phyloP scores from a whole-genome alignment of 2,113 vertebrate genomes.

The Beaufortia kweichowensis region DNA sequence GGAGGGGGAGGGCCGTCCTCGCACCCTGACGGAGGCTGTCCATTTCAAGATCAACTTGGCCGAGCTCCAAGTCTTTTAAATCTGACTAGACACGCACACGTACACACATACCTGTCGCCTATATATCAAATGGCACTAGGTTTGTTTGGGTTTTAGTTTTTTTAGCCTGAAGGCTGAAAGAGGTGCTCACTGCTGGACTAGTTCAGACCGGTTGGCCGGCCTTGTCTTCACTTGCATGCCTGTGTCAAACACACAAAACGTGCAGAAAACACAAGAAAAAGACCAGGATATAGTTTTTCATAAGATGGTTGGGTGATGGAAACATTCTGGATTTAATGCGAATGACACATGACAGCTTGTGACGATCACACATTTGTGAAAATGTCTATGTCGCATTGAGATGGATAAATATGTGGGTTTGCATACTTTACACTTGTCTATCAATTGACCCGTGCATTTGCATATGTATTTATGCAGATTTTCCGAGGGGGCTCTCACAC shows the following conservation, averaged over 20 bases:
- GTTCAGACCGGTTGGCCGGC: constrained; percentile 90
- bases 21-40: constrained; percentile 25
- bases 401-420: constrained; percentile 37
- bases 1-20: constrained; percentile 14
- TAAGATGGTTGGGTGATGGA: too few species aligned
- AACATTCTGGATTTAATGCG: too few species aligned
- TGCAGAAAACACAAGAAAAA: neutral
- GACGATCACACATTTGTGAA: neutral
- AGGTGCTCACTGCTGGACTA: constrained; percentile 78
- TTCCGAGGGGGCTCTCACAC: constrained; percentile 36
- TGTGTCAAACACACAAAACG: constrained; percentile 8
- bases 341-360: neutral
- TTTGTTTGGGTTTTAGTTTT: constrained; percentile 61
- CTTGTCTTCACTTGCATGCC: constrained; percentile 35
- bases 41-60: constrained; percentile 42
- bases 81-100: constrained; percentile 14
- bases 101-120: constrained; percentile 80
- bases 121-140: constrained; percentile 83
- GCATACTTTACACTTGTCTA: constrained; percentile 41
- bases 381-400: constrained; percentile 44
- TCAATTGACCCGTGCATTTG: constrained; percentile 36
- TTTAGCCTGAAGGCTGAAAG: constrained; percentile 81
- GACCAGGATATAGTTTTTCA: too few species aligned
- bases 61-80: constrained; percentile 33
- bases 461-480: constrained; percentile 48